Evolutionary conservation across 2,113 vertebrate species (phyloP).

Genomic region (Cyanoderma ruficeps): DNA sequence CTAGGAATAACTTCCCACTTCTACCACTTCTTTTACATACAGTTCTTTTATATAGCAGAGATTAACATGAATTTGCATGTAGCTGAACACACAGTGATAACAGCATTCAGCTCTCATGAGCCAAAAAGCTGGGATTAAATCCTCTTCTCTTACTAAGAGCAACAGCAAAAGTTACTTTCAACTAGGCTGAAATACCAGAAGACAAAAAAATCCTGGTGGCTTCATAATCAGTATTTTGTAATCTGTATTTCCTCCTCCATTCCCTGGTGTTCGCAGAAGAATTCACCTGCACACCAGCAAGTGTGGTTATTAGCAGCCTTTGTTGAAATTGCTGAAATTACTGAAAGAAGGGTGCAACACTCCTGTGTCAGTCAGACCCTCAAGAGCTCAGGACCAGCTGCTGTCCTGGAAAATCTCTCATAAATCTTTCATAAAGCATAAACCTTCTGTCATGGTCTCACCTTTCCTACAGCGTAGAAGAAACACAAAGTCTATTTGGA

Average conservation of each 20-base stretch:
- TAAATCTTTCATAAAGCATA: neutral
- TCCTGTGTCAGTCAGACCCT: neutral
- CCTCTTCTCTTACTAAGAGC: neutral
- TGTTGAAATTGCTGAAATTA: neutral
- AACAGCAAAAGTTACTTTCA: neutral
- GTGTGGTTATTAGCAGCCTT: neutral
- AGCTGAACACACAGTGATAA: neutral
- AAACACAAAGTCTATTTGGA: neutral
- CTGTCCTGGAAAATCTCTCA: neutral
- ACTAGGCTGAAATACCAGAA: neutral
- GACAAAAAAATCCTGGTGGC: neutral
- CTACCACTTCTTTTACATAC: neutral
- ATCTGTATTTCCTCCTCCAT: neutral
- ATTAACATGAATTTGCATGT: neutral
- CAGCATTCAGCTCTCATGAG: neutral
- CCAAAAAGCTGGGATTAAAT: neutral
- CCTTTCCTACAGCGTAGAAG: rapidly evolving
- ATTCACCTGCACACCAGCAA: neutral
- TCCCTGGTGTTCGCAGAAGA: neutral
- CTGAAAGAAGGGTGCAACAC: neutral
- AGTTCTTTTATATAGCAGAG: neutral
- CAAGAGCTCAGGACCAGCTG: neutral
- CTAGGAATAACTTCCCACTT: neutral
- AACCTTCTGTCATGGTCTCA: neutral
- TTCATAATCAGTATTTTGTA: neutral